Evolutionary conservation across 2,888 invertebrate species (phyloP).

Genomic region (Melikaiella ostensackeni): DNA sequence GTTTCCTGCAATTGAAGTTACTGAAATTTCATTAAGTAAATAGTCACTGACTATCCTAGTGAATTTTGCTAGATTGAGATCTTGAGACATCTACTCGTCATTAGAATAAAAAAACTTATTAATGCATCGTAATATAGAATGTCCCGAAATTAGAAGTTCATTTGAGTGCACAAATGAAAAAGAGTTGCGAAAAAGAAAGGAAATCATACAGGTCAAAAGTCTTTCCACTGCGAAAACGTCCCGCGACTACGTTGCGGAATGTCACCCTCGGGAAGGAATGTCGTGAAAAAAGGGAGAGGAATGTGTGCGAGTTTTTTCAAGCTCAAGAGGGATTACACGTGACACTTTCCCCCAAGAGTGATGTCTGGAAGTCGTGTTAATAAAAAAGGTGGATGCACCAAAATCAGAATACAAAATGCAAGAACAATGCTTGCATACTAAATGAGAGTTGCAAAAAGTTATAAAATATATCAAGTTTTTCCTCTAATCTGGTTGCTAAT

Average conservation of each 20-base stretch:
- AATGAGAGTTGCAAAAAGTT: background rate
- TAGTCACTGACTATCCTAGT: too few relatives aligned
- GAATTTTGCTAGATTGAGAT: too few relatives aligned
- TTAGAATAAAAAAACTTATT: too few relatives aligned
- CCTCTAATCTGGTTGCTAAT: too few relatives aligned
- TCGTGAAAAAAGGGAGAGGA: background rate
- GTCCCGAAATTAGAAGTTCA: slow-evolving; percentile 6
- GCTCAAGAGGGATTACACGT: slow-evolving; percentile 26
- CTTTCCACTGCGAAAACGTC: slow-evolving; percentile 13
- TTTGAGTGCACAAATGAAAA: slow-evolving; percentile 10
- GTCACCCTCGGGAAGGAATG: slow-evolving; percentile 28
- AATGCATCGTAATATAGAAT: too few relatives aligned
- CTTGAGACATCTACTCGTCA: too few relatives aligned
- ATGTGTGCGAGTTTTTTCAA: slow-evolving; percentile 25
- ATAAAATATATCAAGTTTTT: background rate
- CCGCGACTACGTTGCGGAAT: slow-evolving; percentile 28
- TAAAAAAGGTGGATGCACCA: slow-evolving; percentile 12
- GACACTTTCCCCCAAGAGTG: slow-evolving; percentile 19
- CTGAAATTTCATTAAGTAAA: too few relatives aligned
- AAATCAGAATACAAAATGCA: background rate
- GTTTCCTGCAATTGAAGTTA: too few relatives aligned
- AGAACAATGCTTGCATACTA: background rate
- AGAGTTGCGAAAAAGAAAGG: background rate
- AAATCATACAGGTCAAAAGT: slow-evolving; percentile 22
- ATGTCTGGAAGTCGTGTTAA: slow-evolving; percentile 9